Conservation (phyloP, 1,140 invertebrate genomes). For the Drosophila equinoxialis region DNA sequence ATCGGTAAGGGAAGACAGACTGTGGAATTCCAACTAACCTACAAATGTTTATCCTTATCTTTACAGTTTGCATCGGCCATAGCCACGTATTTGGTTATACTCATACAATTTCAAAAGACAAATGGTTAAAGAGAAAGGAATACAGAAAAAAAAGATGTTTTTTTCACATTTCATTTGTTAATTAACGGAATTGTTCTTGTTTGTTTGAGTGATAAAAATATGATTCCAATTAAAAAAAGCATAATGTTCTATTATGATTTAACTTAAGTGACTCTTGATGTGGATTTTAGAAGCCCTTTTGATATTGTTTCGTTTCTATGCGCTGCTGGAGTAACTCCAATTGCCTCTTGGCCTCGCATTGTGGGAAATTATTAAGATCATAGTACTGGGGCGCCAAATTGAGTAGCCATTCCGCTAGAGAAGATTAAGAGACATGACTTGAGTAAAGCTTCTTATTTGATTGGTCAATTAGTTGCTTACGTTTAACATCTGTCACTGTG, state of each 20-base stretch:
- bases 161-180: constrained; percentile 63
- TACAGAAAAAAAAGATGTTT: constrained; percentile 59
- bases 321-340: constrained; percentile 92
- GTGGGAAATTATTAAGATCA: constrained; percentile 98
- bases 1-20: constrained; percentile 84
- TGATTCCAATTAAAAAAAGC: constrained; percentile 30
- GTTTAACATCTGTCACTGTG: constrained; percentile 99
- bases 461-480: constrained; percentile 85
- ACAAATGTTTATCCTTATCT: not conserved
- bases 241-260: constrained; percentile 11
- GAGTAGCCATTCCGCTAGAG: constrained; percentile 95
- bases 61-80: constrained; percentile 87
- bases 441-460: not conserved
- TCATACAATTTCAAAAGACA: constrained; percentile 88
- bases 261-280: constrained; percentile 8
- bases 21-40: too few species aligned
- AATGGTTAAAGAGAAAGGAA: constrained; percentile 61
- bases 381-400: constrained; percentile 99
- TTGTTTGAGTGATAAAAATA: not conserved
- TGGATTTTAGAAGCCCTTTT: constrained; percentile 82
- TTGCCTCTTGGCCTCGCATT: constrained; percentile 97
- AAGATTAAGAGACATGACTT: not conserved
- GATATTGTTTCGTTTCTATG: constrained; percentile 93
- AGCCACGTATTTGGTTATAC: constrained; percentile 88
- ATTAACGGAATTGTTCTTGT: constrained; percentile 62